Conservation (phyloP, 2,113 vertebrate genomes). For the Seriola rivoliana region DNA sequence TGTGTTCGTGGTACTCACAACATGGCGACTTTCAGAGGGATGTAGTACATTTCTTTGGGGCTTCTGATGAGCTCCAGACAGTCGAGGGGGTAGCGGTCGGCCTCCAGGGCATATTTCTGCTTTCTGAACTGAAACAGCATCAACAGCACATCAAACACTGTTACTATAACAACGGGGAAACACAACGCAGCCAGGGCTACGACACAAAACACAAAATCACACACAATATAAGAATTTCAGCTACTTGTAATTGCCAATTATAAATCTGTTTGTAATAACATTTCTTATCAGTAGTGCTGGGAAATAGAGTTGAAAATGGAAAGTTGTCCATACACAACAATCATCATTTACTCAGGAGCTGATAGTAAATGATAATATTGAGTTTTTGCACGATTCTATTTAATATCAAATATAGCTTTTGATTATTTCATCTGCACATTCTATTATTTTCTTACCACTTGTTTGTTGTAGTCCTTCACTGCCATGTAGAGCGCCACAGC, state of each 20-base stretch:
- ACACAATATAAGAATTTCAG: background rate
- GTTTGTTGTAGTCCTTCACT: slow-evolving; percentile 94
- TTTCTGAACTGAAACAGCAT: slow-evolving; percentile 91
- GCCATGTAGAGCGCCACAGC: slow-evolving; percentile 94
- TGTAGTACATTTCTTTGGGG: slow-evolving; percentile 94
- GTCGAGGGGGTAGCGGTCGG: slow-evolving; percentile 92
- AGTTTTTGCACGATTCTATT: background rate
- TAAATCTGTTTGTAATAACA: background rate
- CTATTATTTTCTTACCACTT: slow-evolving; percentile 87
- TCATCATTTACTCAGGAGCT: too few relatives aligned
- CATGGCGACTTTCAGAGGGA: slow-evolving; percentile 95
- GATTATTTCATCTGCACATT: background rate
- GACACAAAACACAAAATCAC: background rate
- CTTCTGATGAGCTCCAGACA: slow-evolving; percentile 93
- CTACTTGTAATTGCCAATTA: background rate
- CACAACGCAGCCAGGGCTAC: too few relatives aligned
- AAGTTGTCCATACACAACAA: too few relatives aligned
- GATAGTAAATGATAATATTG: background rate
- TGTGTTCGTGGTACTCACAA: slow-evolving; percentile 88
- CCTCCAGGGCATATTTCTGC: slow-evolving; percentile 93
- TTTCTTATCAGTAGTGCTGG: too few relatives aligned
- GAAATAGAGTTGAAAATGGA: too few relatives aligned
- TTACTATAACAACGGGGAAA: background rate
- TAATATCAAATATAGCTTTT: background rate
- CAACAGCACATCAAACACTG: background rate